These are phyloP conservation scores for Eolophus roseicapilla DNA, from an alignment of 2,113 vertebrate genomes.

Conservation along the genomic window DNA sequence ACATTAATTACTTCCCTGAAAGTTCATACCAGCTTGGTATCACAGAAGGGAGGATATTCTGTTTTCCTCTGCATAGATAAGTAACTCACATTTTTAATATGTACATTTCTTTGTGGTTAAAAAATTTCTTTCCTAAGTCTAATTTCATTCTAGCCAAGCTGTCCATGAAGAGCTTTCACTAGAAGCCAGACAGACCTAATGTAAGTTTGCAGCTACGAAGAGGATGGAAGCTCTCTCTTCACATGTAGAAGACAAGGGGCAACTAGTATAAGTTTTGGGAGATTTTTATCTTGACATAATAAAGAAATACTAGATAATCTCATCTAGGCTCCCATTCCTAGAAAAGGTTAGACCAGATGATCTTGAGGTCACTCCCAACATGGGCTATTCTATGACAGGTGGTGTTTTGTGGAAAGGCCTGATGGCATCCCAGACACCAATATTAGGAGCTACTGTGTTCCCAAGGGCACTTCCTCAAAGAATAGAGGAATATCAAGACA, in stretches of 20 bases:
- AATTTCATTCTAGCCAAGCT: background rate
- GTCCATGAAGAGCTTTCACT: background rate
- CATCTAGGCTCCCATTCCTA: background rate
- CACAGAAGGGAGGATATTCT: background rate
- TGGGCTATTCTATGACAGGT: background rate
- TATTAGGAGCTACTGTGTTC: background rate
- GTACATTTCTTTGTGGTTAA: background rate
- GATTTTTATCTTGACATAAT: background rate
- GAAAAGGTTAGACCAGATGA: background rate
- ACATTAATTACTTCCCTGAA: background rate
- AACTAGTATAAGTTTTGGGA: background rate
- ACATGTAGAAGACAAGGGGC: background rate
- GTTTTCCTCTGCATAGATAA: background rate
- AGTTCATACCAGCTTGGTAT: background rate
- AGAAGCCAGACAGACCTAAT: background rate
- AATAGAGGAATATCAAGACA: background rate
- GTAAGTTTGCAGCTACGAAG: background rate
- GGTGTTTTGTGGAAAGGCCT: background rate
- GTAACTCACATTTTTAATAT: background rate
- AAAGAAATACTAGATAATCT: background rate
- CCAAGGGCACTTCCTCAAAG: background rate
- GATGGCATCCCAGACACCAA: background rate
- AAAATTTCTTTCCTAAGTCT: background rate
- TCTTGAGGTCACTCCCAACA: background rate
- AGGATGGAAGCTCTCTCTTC: background rate